Evolutionary conservation across 2,888 invertebrate genomes (phyloP), one percentile per base, ranked within the genome.

Genomic region (Xestoiulus laeticollis): DNA sequence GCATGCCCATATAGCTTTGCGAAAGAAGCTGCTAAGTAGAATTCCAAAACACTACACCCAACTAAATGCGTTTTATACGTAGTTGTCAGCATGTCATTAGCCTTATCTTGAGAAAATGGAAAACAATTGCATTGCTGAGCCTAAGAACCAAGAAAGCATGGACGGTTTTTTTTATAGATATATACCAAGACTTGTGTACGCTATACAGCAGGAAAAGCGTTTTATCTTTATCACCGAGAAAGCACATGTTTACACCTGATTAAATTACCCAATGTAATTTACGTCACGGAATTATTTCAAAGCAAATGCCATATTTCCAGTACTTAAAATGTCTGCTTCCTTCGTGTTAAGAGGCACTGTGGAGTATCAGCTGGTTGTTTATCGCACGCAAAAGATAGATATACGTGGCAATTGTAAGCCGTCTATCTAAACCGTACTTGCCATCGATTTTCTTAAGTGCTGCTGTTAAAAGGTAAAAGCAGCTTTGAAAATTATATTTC

Each of bases 401-500:
- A 59, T 59, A 59, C 19, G 53, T 59, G 53, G 53, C n/a, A n/a
- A n/a, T 59, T n/a, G 53, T 59, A 59, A 59, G 53, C 53, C n/a
- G 53, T 59, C 53, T 59, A n/a, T 59, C n/a, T 16, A n/a, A 59
- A 59, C 53, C 6, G 53, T 59, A 68, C 22, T 68, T 26, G 59
- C 22, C 59, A 68, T 68, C 59, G 59, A 68, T 68, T 68, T 68
- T 68, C 59, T 68, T 68, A 68, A 68, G 59, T 68, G 22, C 59
- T 68, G 59, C 59, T 22, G 59, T 68, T 68, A 68, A 68, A 68
- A 22, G 59, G 59, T 22, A 68, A 68, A 22, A 68, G 22, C 59
- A 68, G 59, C 59, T 68, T 68, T 68, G 3, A 68, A n/a, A 68
- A 68, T 68, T 68, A 68, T 68, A 68, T 68, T 68, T 68, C 59